A percentile compares a stretch with the other conserved stretches of the same genome.
Evolutionary conservation across 2,888 invertebrate species (phyloP).

Genomic region (Drosophila peninsularis): DNA sequence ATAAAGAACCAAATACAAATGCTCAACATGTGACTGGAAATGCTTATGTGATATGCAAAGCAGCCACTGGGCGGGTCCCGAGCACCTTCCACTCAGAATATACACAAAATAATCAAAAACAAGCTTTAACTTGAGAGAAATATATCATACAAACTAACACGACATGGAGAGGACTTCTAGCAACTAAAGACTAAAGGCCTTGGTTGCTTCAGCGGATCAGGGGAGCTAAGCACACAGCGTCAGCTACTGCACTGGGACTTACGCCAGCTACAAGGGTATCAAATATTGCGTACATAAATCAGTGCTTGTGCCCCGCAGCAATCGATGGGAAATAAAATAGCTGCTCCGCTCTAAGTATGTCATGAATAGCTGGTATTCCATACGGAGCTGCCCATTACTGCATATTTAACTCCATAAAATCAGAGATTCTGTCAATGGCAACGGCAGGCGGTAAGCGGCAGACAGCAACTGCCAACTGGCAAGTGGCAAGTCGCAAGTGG

Average conservation of each 20-base stretch:
- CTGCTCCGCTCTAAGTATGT: constrained; percentile 30
- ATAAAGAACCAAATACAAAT: constrained; percentile 26
- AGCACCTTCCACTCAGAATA: constrained; percentile 9
- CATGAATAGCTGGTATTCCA: constrained; percentile 38
- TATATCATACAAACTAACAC: too few species aligned
- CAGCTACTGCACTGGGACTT: too few species aligned
- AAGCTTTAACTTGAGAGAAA: too few species aligned
- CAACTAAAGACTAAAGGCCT: not conserved
- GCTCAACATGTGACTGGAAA: constrained; percentile 43
- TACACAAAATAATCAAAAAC: not conserved
- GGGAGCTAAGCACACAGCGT: too few species aligned
- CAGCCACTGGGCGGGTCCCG: constrained; percentile 8
- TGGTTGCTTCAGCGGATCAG: too few species aligned
- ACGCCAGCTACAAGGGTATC: not conserved
- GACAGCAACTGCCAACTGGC: constrained; percentile 10
- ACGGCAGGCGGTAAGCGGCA: constrained; percentile 13
- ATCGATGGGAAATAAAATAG: constrained; percentile 20
- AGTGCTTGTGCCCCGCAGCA: constrained; percentile 32
- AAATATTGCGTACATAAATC: constrained; percentile 59
- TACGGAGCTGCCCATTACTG: constrained; percentile 17
- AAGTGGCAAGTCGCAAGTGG: constrained; percentile 35
- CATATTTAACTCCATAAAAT: constrained; percentile 51
- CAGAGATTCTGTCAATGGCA: constrained; percentile 50
- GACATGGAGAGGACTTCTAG: not conserved
- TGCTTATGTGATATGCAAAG: constrained; percentile 39